phyloP scores from a whole-genome alignment of 2,888 invertebrate species.

The Siphlonurus alternatus region DNA sequence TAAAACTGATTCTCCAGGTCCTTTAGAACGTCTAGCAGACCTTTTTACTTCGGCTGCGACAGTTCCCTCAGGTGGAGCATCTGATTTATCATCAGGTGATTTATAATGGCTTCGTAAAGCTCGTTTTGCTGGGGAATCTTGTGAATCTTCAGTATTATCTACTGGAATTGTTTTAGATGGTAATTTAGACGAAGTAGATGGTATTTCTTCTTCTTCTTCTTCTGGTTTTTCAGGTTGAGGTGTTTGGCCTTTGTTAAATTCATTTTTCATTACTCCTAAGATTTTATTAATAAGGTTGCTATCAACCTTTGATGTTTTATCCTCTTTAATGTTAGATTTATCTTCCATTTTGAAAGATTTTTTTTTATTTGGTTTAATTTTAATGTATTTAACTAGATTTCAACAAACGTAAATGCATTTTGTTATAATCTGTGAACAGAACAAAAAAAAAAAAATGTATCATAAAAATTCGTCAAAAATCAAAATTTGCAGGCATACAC shows the following conservation, averaged over 20 bases:
- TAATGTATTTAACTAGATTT: not conserved
- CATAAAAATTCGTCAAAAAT: too few species aligned
- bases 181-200: not conserved
- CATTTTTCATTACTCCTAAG: constrained; percentile 16
- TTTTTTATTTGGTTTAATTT: not conserved
- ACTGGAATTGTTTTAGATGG: not conserved
- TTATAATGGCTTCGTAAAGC: constrained; percentile 13
- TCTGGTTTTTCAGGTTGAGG: too few species aligned
- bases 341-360: not conserved
- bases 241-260: constrained; percentile 15
- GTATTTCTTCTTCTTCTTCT: too few species aligned
- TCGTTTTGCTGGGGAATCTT: constrained; percentile 11
- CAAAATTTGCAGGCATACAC: too few species aligned
- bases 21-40: constrained; percentile 43
- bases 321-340: not conserved
- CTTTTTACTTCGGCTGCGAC: constrained; percentile 34
- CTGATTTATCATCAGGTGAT: constrained; percentile 11
- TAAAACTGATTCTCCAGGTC: constrained; percentile 38
- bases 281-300: constrained; percentile 13
- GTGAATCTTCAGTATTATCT: not conserved
- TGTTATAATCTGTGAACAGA: too few species aligned
- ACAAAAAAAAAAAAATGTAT: too few species aligned
- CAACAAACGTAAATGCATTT: not conserved
- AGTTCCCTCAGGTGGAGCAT: constrained; percentile 1
- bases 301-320: constrained; percentile 6